A percentile compares a stretch with the other conserved stretches of the same genome.
Evolutionary conservation across 2,113 vertebrate genomes (phyloP).

Genomic region (Entelurus aequoreus): DNA sequence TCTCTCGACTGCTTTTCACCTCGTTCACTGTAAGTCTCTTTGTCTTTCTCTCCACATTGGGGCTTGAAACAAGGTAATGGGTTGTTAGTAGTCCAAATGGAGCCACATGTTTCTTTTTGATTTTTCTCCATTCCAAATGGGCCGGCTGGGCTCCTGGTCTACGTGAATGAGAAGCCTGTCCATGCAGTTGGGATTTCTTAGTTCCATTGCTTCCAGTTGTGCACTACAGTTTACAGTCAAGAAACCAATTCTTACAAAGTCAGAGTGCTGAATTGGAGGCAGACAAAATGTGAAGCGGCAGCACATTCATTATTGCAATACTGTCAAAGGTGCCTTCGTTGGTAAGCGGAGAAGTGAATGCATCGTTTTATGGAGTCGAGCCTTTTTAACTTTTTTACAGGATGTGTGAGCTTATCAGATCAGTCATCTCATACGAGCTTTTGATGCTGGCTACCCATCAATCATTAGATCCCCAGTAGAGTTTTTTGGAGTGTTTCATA

Average conservation of each 20-base stretch:
- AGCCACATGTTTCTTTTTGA: slow-evolving; percentile 31
- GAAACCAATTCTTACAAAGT: slow-evolving; percentile 5
- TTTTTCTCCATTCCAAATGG: slow-evolving; percentile 51
- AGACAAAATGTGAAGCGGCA: background rate
- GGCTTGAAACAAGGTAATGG: slow-evolving; percentile 84
- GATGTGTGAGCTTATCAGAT: slow-evolving; percentile 7
- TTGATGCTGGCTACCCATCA: background rate
- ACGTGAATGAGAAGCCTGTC: slow-evolving; percentile 71
- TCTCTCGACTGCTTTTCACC: slow-evolving; percentile 77
- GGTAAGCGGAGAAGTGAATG: too few relatives aligned
- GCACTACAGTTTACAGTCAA: slow-evolving; percentile 19
- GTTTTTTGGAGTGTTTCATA: too few relatives aligned
- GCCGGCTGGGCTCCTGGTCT: slow-evolving; percentile 66
- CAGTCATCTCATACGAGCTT: slow-evolving; percentile 21
- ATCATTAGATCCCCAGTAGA: too few relatives aligned
- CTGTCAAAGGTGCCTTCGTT: too few relatives aligned
- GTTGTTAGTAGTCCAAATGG: slow-evolving; percentile 43
- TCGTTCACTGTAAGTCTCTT: slow-evolving; percentile 64
- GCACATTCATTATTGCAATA: background rate
- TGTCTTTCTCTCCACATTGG: slow-evolving; percentile 85
- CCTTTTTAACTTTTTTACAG: background rate
- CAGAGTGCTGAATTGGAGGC: background rate
- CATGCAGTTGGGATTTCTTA: slow-evolving; percentile 63
- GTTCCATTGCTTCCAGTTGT: slow-evolving; percentile 21
- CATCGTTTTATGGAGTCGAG: too few relatives aligned